Percentiles rank a stretch among this genome's conserved stretches.
Evolutionary conservation across 2,888 invertebrate species (phyloP).

Genomic region (Melieria picta): DNA sequence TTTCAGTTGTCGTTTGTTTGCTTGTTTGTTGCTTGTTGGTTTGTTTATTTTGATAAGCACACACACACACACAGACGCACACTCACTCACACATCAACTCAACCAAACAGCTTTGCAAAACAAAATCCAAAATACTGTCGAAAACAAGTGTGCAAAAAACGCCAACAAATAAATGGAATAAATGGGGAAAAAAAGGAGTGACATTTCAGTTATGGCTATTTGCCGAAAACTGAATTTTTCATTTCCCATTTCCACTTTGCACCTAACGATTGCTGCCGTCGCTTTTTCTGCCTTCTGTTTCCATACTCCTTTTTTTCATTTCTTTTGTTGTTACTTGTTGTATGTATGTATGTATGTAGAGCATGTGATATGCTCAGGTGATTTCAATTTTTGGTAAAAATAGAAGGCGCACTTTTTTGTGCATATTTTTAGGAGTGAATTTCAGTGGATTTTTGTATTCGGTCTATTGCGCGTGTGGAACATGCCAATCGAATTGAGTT

Average conservation of each 20-base stretch:
- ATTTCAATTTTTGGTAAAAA: too few relatives aligned
- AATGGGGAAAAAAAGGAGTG: constrained; percentile 6
- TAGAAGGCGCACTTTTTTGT: too few relatives aligned
- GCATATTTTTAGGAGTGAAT: too few relatives aligned
- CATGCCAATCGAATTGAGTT: too few relatives aligned
- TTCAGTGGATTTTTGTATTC: too few relatives aligned
- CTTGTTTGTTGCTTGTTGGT: neutral
- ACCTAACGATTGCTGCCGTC: neutral
- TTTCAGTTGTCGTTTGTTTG: neutral
- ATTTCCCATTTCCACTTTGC: constrained; percentile 27
- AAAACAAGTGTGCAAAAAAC: constrained; percentile 3
- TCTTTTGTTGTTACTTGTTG: neutral
- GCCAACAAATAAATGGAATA: constrained; percentile 8
- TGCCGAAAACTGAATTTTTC: constrained; percentile 26
- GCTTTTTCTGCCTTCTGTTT: neutral
- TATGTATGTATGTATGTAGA: too few relatives aligned
- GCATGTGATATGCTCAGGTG: too few relatives aligned
- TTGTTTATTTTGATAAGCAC: constrained; percentile 19
- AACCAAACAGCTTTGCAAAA: neutral
- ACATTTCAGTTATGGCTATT: constrained; percentile 21
- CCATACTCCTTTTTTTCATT: neutral
- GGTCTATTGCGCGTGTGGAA: too few relatives aligned
- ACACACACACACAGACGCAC: neutral
- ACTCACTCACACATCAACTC: too few relatives aligned
- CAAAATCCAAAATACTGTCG: neutral